phyloP scores from a whole-genome alignment of 2,888 invertebrate species.

The Schizaphis graminum region DNA sequence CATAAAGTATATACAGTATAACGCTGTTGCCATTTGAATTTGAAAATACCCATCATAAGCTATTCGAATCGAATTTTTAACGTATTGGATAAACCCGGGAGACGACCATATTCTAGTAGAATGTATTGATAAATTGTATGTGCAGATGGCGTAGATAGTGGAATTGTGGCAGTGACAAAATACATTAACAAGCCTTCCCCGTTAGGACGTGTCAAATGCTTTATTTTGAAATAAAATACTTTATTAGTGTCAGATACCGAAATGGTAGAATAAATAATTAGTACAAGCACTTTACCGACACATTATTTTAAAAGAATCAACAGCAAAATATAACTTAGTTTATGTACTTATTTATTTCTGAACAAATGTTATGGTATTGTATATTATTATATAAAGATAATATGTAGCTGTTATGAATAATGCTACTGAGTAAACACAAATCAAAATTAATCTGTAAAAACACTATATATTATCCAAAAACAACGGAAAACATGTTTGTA shows the following conservation, averaged over 20 bases:
- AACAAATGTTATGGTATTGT: background rate
- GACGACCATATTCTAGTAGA: background rate
- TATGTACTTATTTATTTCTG: background rate
- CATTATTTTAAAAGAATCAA: background rate
- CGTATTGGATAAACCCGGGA: background rate
- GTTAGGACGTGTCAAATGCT: constrained; percentile 13
- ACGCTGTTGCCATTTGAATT: background rate
- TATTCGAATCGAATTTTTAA: background rate
- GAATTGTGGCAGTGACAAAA: background rate
- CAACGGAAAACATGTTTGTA: background rate
- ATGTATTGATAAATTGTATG: constrained; percentile 24
- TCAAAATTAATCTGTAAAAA: background rate
- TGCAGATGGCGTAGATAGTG: background rate
- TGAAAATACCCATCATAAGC: constrained; percentile 19
- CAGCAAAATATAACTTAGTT: background rate
- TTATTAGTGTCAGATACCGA: constrained; percentile 20
- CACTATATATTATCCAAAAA: background rate
- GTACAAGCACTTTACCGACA: background rate
- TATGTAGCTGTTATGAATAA: background rate
- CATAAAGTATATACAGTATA: background rate
- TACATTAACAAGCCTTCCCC: background rate
- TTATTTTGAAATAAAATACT: background rate
- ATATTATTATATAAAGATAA: background rate
- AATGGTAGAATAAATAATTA: background rate
- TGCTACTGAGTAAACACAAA: background rate